These are phyloP conservation scores for Hyles vespertilio DNA, from an alignment of 1,140 invertebrate species.

Conservation along the genomic window DNA sequence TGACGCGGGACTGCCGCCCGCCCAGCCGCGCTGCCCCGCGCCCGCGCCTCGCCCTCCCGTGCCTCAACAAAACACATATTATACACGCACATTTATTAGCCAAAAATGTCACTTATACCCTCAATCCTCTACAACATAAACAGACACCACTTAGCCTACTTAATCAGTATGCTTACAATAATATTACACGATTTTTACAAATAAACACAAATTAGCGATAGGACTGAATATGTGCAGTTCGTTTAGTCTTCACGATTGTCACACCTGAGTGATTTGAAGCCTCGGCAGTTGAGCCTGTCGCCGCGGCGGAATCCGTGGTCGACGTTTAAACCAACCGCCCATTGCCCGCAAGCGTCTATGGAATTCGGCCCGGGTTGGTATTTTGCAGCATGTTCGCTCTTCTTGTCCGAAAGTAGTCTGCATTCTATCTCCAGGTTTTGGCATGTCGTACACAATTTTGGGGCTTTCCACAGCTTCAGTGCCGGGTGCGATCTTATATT, in stretches of 20 bases:
- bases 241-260: conserved; percentile 21
- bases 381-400: conserved; percentile 39
- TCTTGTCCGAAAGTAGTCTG: conserved; percentile 53
- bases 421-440: conserved; percentile 64
- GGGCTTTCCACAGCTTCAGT: conserved; percentile 53
- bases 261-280: conserved; percentile 69
- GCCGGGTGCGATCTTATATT: conserved; percentile 54
- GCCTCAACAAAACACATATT: conserved; percentile 64
- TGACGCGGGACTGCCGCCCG: conserved; percentile 64
- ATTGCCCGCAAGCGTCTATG: conserved; percentile 37
- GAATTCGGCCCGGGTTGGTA: conserved; percentile 42
- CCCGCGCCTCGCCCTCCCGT: conserved; percentile 39
- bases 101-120: conserved; percentile 57
- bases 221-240: background rate
- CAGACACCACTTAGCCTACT: conserved; percentile 24
- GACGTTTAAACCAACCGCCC: conserved; percentile 38
- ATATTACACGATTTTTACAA: background rate
- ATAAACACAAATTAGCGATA: no score
- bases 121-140: conserved; percentile 24
- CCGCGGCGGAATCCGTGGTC: conserved; percentile 41
- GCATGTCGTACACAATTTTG: conserved; percentile 59
- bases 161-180: conserved; percentile 1
- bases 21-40: conserved; percentile 41
- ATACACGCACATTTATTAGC: conserved; percentile 67
- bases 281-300: conserved; percentile 38